Conservation (phyloP, 2,113 vertebrate species). For the Rhinichthys klamathensis region DNA sequence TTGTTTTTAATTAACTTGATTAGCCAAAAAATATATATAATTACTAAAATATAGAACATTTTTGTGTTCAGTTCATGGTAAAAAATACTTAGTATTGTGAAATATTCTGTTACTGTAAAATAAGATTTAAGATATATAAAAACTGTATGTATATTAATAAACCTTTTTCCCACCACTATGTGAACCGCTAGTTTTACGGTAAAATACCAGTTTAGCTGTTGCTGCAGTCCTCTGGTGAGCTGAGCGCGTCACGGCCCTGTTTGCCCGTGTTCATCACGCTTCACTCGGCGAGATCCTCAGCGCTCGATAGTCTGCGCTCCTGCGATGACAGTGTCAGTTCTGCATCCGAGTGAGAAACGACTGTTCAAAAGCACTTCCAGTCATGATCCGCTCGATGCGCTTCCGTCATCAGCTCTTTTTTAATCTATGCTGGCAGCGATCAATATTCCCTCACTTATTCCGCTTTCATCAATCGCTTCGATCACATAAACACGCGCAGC, state of each 20-base stretch:
- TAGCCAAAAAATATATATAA: no score
- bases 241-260: no score
- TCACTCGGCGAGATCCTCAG: no score
- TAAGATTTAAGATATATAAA: no score
- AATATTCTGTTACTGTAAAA: no score
- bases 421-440: constrained; percentile 66
- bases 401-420: constrained; percentile 66
- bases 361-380: constrained; percentile 59
- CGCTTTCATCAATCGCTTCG: constrained; percentile 67
- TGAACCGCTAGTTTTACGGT: neutral
- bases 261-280: neutral
- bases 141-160: no score
- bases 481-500: constrained; percentile 61
- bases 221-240: neutral
- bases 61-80: no score
- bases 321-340: neutral
- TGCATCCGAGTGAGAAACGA: constrained; percentile 22
- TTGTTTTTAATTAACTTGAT: no score
- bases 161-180: no score
- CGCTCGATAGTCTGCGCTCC: neutral
- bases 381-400: constrained; percentile 65
- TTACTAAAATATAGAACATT: no score
- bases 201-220: neutral
- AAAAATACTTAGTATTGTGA: no score
- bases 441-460: constrained; percentile 70